phyloP scores from a whole-genome alignment of 2,113 vertebrate species.

The Takifugu bimaculatus region DNA sequence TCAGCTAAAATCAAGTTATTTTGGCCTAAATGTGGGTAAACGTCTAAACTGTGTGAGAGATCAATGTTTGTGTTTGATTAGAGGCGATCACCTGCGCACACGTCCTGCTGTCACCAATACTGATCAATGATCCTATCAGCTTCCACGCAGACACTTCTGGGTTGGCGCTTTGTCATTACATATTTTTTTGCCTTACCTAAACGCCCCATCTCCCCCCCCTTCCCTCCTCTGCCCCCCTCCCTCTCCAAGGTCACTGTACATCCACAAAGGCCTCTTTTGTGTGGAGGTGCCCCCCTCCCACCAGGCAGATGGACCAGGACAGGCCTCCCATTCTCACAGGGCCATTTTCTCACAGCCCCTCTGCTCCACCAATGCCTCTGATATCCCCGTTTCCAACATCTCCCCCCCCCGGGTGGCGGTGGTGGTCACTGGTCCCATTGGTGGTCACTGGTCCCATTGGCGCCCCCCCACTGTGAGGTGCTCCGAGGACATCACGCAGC shows the following conservation, averaged over 20 bases:
- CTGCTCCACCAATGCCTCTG: background rate
- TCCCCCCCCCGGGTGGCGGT: conserved; percentile 1
- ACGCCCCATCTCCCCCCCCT: background rate
- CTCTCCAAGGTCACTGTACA: conserved; percentile 55
- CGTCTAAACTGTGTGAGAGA: too few relatives aligned
- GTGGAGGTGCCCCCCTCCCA: conserved; percentile 43
- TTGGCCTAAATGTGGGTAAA: too few relatives aligned
- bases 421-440: conserved; percentile 19
- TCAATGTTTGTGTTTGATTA: too few relatives aligned
- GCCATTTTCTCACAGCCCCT: conserved; percentile 68
- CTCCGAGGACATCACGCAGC: conserved; percentile 29
- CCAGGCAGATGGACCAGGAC: conserved; percentile 56
- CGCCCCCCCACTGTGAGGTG: conserved; percentile 33
- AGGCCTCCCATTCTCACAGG: conserved; percentile 48
- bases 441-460: conserved; percentile 12
- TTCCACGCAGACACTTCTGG: background rate
- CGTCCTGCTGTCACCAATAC: background rate
- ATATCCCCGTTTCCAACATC: conserved; percentile 18
- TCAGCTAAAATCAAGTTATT: too few relatives aligned
- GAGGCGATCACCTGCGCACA: too few relatives aligned
- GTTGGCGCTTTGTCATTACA: background rate
- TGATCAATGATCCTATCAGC: background rate
- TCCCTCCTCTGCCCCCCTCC: background rate
- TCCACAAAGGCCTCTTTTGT: conserved; percentile 71
- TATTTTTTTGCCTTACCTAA: background rate